phyloP scores from a whole-genome alignment of 2,113 vertebrate species.

The Lampris incognitus region DNA sequence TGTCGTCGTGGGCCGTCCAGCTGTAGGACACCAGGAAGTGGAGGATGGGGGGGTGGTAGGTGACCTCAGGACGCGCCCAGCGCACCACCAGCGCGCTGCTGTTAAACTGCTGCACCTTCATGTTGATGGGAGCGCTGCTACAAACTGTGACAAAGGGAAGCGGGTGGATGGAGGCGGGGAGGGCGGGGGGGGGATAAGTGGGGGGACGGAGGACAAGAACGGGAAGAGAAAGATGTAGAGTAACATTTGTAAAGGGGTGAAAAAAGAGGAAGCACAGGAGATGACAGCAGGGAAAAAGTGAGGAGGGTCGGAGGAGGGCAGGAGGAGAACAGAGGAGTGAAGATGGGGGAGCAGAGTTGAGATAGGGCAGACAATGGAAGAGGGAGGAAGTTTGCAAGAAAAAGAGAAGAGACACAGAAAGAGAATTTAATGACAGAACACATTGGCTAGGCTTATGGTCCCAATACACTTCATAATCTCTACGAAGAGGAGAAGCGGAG shows the following conservation, averaged over 20 bases:
- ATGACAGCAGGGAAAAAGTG: not conserved
- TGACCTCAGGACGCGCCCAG: constrained; percentile 91
- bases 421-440: not conserved
- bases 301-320: not conserved
- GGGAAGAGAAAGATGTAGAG: not conserved
- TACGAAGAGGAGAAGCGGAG: not conserved
- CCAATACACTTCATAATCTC: not conserved
- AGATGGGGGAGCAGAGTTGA: not conserved
- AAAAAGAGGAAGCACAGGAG: not conserved
- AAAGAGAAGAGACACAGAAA: not conserved
- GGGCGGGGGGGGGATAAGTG: not conserved
- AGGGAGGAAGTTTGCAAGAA: not conserved
- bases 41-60: constrained; percentile 95
- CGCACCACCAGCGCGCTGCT: constrained; percentile 90
- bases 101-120: constrained; percentile 96
- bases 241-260: not conserved
- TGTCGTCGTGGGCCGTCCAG: constrained; percentile 96
- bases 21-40: constrained; percentile 97
- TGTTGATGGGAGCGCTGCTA: constrained; percentile 94
- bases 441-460: not conserved
- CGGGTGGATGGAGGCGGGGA: not conserved
- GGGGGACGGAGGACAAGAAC: not conserved
- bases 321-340: not conserved
- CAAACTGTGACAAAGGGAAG: constrained; percentile 81
- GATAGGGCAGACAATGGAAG: not conserved